Conservation (phyloP, 2,797 vertebrate species). For the Lepus townsendii region DNA sequence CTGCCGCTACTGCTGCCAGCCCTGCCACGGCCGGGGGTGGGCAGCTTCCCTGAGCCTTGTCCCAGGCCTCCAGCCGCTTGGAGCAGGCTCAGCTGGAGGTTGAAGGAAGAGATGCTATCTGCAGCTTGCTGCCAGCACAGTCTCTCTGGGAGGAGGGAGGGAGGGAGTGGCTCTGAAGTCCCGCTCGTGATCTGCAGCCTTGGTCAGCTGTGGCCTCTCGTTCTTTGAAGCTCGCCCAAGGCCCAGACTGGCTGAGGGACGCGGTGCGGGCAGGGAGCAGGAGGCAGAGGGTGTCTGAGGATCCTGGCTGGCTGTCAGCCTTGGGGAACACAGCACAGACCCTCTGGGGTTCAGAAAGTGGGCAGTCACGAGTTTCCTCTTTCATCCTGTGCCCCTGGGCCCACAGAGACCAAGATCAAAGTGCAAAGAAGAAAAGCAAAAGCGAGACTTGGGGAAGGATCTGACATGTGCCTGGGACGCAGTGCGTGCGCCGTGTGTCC, state of each 20-base stretch:
- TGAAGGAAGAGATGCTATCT: constrained; percentile 66
- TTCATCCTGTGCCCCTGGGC: neutral
- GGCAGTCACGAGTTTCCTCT: neutral
- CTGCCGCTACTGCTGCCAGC: neutral
- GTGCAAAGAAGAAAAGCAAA: neutral
- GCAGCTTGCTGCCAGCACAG: neutral
- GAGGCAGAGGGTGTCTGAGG: neutral
- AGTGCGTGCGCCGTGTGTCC: neutral
- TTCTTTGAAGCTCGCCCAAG: constrained; percentile 64
- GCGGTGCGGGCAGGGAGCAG: neutral
- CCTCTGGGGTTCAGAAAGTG: neutral
- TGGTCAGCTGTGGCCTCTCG: constrained; percentile 26
- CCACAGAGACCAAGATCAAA: neutral
- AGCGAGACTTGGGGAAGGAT: neutral
- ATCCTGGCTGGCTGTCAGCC: neutral
- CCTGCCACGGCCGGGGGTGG: neutral
- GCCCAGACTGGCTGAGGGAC: constrained; percentile 9
- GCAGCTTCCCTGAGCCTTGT: neutral
- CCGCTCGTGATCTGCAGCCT: constrained; percentile 48
- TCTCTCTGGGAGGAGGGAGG: neutral
- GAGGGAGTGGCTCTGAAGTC: constrained; percentile 45
- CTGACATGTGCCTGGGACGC: neutral
- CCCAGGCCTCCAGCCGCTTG: neutral
- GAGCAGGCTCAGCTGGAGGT: constrained; percentile 25
- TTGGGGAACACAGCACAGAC: neutral